These are phyloP conservation scores for Agriotes lineatus DNA, from an alignment of 2,888 invertebrate genomes.

Conservation along the genomic window DNA sequence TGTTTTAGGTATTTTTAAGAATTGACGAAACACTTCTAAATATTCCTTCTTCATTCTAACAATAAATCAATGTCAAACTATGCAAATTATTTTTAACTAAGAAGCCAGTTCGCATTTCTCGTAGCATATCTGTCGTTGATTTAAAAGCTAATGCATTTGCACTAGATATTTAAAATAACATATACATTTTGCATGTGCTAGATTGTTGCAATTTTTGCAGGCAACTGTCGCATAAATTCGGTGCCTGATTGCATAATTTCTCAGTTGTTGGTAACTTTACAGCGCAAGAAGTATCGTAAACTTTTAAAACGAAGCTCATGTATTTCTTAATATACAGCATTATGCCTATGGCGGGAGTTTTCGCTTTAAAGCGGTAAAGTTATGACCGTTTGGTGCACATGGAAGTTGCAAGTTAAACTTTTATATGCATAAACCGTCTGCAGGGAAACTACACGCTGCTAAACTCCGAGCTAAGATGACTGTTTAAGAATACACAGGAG, in stretches of 20 bases:
- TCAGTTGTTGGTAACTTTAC: slow-evolving; percentile 12
- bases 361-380: slow-evolving; percentile 34
- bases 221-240: no score
- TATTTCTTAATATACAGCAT: slow-evolving; percentile 31
- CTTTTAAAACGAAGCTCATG: slow-evolving; percentile 32
- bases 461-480: slow-evolving; percentile 30
- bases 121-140: no score
- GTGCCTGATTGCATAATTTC: slow-evolving; percentile 21
- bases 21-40: no score
- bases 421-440: slow-evolving; percentile 37
- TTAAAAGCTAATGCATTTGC: no score
- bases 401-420: slow-evolving; percentile 36
- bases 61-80: no score
- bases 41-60: no score
- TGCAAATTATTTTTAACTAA: no score
- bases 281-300: slow-evolving; percentile 19
- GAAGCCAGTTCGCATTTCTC: no score
- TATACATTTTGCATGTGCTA: no score
- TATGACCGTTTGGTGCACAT: slow-evolving; percentile 34
- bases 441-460: slow-evolving; percentile 25
- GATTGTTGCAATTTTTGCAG: no score
- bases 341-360: slow-evolving; percentile 36
- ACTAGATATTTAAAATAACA: no score
- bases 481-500: slow-evolving; percentile 34
- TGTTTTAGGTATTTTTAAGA: no score